Base-by-base conservation (phyloP, 2,113 vertebrate species). In the Macaca nemestrina region DNA sequence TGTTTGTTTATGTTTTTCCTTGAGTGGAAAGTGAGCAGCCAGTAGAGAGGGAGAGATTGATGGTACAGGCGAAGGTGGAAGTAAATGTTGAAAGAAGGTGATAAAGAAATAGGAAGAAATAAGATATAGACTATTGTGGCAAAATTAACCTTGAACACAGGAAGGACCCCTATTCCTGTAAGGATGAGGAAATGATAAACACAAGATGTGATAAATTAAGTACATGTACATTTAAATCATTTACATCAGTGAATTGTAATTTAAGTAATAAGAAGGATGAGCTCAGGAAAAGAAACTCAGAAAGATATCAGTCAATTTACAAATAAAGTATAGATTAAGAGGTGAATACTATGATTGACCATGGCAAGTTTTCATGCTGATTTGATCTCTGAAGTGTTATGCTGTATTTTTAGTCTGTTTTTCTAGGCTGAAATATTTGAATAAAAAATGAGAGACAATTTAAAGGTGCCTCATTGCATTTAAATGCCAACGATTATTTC, bases 401-500 rank as follows among this genome's bases (percentile, higher is more conserved):
- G 40, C 40, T 95, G 12, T 90, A 90, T 86, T 90, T 97, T 95
- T 83, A 95, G 85, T 75, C 64, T 94, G 57, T 90, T 96, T 96
- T 97, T 96, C 55, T 85, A 90, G 55, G 72, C 88, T 64, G 81
- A 90, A 68, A 92, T 81, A 82, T 96, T 97, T 92, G 89, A 97
- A 79, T 96, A 50, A 61, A 88, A 93, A 96, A 88, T 70, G 95
- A 88, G 78, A 96, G 89, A 82, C 59, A 88, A 73, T 95, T 93
- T 96, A 93, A 97, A 98, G 78, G 84, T 6, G 14, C 76, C 30
- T 94, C 73, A 43, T 94, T 78, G 67, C 78, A 91, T 97, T 97
- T 97, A 95, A 98, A 97, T 97, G 87, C 86, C 91, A 97, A 94
- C 17, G 87, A 81, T 97, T 95, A 91, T 93, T 98, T 97, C 59